These are phyloP conservation scores for Montifringilla adamsi DNA, from an alignment of 2,113 vertebrate genomes.

Conservation along the genomic window DNA sequence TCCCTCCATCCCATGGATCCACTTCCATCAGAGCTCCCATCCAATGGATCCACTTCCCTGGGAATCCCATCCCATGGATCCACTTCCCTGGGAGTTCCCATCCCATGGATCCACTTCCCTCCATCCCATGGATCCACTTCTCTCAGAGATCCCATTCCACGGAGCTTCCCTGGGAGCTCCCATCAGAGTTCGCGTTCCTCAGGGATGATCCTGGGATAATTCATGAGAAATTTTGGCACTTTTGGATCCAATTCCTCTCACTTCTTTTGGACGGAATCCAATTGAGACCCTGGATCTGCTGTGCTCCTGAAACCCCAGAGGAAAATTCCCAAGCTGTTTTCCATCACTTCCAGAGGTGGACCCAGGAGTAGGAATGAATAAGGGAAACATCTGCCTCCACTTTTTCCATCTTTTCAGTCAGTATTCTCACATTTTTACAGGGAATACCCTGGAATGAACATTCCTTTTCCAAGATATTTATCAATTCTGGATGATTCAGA, in stretches of 20 bases:
- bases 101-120: neutral
- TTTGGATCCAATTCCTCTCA: neutral
- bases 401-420: neutral
- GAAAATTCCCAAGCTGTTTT: neutral
- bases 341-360: neutral
- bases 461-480: neutral
- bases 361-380: neutral
- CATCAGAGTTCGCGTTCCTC: fast-evolving
- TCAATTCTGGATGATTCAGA: neutral
- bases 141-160: fast-evolving
- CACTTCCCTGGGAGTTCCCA: neutral
- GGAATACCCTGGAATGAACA: neutral
- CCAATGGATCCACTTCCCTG: neutral
- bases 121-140: too few species aligned
- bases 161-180: neutral
- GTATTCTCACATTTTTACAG: neutral
- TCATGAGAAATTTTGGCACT: neutral
- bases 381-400: neutral
- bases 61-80: neutral
- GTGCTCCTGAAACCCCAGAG: neutral
- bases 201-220: neutral
- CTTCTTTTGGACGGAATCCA: neutral
- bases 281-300: neutral
- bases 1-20: neutral
- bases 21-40: neutral